Percentiles rank a stretch among this genome's conserved stretches.
These are phyloP conservation scores for Myotis davidii DNA, from an alignment of 2,113 vertebrate genomes.

Conservation along the genomic window DNA sequence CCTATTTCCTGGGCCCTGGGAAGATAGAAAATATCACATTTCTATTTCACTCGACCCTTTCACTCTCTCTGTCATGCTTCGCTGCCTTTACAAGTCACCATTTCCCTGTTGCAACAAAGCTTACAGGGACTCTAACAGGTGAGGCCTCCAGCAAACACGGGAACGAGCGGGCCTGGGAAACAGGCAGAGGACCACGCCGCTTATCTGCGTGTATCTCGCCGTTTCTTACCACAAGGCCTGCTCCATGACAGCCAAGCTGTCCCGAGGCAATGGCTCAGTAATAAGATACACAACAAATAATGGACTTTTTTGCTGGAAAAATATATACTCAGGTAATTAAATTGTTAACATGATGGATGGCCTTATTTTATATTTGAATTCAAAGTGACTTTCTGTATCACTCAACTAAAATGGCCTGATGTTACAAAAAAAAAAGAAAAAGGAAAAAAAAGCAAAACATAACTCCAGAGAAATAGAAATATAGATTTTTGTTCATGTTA, in stretches of 20 bases:
- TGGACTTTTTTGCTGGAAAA: conserved; percentile 85
- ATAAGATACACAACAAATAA: conserved; percentile 94
- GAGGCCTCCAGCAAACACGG: conserved; percentile 85
- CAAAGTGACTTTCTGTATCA: conserved; percentile 85
- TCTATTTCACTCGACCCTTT: conserved; percentile 87
- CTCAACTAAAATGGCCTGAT: conserved; percentile 79
- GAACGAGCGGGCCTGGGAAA: conserved; percentile 61
- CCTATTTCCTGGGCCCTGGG: conserved; percentile 85
- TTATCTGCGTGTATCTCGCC: conserved; percentile 85
- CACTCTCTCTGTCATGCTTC: conserved; percentile 85
- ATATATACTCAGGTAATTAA: conserved; percentile 96
- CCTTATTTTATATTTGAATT: conserved; percentile 92
- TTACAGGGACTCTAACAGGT: conserved; percentile 87
- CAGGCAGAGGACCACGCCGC: conserved; percentile 81
- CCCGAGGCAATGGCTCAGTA: conserved; percentile 91
- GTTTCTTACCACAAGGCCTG: conserved; percentile 84
- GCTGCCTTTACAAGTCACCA: conserved; percentile 87
- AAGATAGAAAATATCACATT: conserved; percentile 92
- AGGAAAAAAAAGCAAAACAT: conserved; percentile 42
- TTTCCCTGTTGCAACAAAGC: conserved; percentile 85
- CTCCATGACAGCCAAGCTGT: conserved; percentile 84
- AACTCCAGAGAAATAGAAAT: conserved; percentile 76
- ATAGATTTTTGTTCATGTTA: conserved; percentile 70
- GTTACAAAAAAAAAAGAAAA: conserved; percentile 66
- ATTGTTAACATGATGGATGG: conserved; percentile 98